Percentiles rank a stretch among this genome's conserved stretches.
phyloP scores from a whole-genome alignment of 2,113 vertebrate genomes.

The Aptenodytes patagonicus region DNA sequence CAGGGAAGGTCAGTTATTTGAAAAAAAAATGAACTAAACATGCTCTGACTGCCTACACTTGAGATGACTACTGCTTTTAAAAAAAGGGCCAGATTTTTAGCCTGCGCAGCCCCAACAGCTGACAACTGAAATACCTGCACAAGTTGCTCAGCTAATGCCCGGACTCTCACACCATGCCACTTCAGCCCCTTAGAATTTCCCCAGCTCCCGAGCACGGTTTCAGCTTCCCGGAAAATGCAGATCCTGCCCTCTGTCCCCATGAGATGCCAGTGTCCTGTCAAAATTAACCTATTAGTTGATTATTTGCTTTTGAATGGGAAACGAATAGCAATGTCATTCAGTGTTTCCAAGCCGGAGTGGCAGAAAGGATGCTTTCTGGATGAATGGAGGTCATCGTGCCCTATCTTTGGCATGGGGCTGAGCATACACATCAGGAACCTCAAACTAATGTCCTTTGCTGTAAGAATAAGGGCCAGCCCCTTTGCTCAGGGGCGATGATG shows the following conservation, averaged over 20 bases:
- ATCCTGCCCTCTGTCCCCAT: background rate
- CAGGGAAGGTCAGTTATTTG: background rate
- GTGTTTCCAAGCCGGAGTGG: background rate
- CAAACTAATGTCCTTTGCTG: background rate
- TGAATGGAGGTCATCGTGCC: constrained; percentile 6
- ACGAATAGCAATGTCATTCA: background rate
- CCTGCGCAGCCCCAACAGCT: background rate
- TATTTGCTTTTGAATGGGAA: constrained; percentile 29
- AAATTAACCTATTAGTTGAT: constrained; percentile 45
- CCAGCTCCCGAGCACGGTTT: background rate
- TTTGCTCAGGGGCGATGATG: background rate
- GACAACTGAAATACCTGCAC: background rate
- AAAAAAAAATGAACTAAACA: background rate
- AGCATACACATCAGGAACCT: background rate
- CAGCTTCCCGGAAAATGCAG: background rate
- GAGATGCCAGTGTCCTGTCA: constrained; percentile 30
- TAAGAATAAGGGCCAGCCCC: background rate
- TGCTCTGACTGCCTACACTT: background rate
- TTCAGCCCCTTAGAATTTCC: background rate
- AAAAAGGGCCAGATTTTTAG: background rate
- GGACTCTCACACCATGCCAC: background rate
- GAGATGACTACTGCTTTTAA: background rate
- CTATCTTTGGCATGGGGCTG: background rate
- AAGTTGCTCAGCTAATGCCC: background rate
- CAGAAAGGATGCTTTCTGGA: background rate